Evolutionary conservation across 1,140 invertebrate species (phyloP), one percentile per base, ranked within the genome.

Genomic region (Halesus radiatus): DNA sequence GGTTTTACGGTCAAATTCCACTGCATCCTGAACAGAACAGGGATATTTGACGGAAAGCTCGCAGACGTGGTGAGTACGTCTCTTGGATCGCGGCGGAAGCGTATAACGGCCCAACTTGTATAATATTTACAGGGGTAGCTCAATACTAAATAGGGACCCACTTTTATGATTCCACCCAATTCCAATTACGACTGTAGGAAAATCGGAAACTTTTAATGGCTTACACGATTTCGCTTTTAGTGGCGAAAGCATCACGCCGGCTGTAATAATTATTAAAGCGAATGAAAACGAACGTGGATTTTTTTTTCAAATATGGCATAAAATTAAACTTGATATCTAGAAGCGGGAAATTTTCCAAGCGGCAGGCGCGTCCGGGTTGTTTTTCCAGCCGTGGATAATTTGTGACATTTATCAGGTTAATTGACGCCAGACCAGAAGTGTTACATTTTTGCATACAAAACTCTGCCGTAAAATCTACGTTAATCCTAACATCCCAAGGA

Each of bases 181-280:
- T 64, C 81, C 81, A 78, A 82, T 82, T 77, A 77, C 37, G 8
- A 52, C 75, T 80, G 81, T 78, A 64, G 66, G 78, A 80, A 82
- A 82, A 82, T 80, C 81, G 78, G 76, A 79, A 82, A 79, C 52
- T 82, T 82, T 82, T 80, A 80, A 79, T 77, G 77, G 56, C 76
- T 62, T 78, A 82, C 81, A 82, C 78, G 78, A 75, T 82, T 82
- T 82, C 45, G 66, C 81, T 82, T 82, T 82, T 82, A 82, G 79
- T 80, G 68, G 81, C 20, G 60, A 52, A 29, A 56, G 53, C 13
- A 74, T 74, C 70, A 50, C 68, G 22, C 23, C 26, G 70, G 23
- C 26, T 56, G 70, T 54, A 74, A 74, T 54, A 74, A 74, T 74
- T 74, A 74, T 74, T 56, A 50, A 29, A 37, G 50, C 70, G 70